Percentiles rank a stretch among this genome's conserved stretches.
Conservation (phyloP, 2,888 invertebrate genomes). For the Macrosiphum euphorbiae region DNA sequence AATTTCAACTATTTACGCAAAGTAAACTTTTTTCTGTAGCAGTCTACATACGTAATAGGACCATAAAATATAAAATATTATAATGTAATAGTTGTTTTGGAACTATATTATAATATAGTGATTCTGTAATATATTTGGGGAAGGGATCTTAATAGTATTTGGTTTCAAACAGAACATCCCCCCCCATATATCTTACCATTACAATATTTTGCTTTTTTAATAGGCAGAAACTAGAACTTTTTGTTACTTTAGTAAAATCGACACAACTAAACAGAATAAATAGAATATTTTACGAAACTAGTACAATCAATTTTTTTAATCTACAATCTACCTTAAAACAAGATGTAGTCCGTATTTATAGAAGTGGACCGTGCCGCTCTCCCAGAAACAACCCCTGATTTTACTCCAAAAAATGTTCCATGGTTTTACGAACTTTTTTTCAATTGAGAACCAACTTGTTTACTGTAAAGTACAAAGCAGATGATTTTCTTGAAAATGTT, state of each 20-base stretch:
- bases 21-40: background rate
- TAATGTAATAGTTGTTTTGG: background rate
- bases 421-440: too few relatives aligned
- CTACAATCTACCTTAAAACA: too few relatives aligned
- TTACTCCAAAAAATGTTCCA: too few relatives aligned
- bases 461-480: too few relatives aligned
- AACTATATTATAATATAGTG: background rate
- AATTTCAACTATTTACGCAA: background rate
- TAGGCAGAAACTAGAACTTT: too few relatives aligned
- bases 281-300: background rate
- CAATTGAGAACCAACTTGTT: too few relatives aligned
- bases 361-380: too few relatives aligned
- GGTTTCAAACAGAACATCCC: background rate
- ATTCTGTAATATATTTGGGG: background rate
- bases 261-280: background rate
- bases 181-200: background rate
- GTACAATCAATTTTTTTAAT: too few relatives aligned
- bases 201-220: background rate
- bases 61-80: background rate
- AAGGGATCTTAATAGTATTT: background rate
- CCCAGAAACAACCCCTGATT: too few relatives aligned
- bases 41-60: background rate
- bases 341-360: too few relatives aligned
- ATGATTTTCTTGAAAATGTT: too few relatives aligned
- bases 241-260: background rate